Conservation (phyloP, 1,140 invertebrate genomes). For the Bombus affinis region DNA sequence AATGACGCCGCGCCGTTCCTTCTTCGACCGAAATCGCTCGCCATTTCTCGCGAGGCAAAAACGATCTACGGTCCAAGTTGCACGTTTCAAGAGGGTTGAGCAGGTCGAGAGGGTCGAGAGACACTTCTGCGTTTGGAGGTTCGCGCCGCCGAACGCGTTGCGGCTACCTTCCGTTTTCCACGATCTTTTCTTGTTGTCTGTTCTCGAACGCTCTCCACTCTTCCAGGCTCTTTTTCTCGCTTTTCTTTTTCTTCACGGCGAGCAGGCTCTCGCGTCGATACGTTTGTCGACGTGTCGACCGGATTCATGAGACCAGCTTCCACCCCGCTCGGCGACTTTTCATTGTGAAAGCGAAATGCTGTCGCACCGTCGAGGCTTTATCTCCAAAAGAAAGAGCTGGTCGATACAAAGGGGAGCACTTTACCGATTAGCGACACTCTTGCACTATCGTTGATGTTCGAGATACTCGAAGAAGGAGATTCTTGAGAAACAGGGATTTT, state of each 20-base stretch:
- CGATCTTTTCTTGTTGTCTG: background rate
- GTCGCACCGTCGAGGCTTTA: slow-evolving; percentile 17
- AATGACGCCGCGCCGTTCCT: slow-evolving; percentile 53
- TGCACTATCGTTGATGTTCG: background rate
- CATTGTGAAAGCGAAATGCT: slow-evolving; percentile 24
- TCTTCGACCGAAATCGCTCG: slow-evolving; percentile 63
- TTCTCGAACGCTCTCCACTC: background rate
- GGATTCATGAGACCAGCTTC: slow-evolving; percentile 10
- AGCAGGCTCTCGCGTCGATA: background rate
- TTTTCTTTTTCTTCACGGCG: background rate
- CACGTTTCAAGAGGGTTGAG: background rate
- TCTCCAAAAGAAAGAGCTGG: slow-evolving; percentile 14
- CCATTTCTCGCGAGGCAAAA: slow-evolving; percentile 58
- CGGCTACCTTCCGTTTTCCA: background rate
- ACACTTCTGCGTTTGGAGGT: background rate
- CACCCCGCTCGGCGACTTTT: slow-evolving; percentile 9
- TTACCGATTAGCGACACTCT: slow-evolving; percentile 28
- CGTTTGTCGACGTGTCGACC: slow-evolving; percentile 5
- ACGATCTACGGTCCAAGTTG: background rate
- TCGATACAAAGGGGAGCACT: slow-evolving; percentile 31
- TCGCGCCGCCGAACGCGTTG: background rate
- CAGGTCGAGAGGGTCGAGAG: background rate
- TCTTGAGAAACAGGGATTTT: background rate
- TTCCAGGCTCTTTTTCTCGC: too few species aligned
- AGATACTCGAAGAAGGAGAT: background rate